phyloP scores from a whole-genome alignment of 2,797 vertebrate species.

The Pteronotus mesoamericanus region DNA sequence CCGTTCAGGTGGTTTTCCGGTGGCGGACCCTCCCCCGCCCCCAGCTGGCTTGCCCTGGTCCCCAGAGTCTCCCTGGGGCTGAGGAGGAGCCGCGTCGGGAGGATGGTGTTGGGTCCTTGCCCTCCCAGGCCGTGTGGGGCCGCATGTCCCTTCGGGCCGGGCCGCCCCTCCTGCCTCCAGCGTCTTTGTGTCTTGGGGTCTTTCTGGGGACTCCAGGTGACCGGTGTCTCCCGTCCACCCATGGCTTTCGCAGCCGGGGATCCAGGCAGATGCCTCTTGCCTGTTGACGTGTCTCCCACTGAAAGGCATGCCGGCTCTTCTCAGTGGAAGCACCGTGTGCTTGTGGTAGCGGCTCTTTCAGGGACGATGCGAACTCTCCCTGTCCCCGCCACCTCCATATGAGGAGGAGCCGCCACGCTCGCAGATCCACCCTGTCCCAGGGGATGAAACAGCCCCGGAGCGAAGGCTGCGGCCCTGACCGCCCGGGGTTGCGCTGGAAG shows the following conservation, averaged over 20 bases:
- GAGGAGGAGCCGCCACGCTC: background rate
- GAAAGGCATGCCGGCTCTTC: background rate
- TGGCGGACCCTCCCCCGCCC: background rate
- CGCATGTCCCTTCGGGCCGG: background rate
- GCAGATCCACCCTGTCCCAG: rapidly evolving
- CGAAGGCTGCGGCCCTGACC: too few species aligned
- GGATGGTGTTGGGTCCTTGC: background rate
- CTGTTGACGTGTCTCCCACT: background rate
- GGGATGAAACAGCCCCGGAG: background rate
- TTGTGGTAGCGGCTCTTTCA: background rate
- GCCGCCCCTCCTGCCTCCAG: background rate
- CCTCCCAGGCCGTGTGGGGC: background rate
- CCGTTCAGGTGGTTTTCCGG: rapidly evolving
- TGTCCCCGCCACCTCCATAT: background rate
- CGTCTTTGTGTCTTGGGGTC: background rate
- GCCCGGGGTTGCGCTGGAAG: background rate
- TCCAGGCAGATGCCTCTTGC: background rate
- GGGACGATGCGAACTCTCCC: background rate
- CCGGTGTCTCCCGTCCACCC: background rate
- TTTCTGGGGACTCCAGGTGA: background rate
- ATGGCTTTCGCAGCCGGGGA: background rate
- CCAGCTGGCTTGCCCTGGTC: background rate
- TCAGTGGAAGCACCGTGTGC: background rate
- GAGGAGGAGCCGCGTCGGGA: background rate
- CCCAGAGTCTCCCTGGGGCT: background rate